These are phyloP conservation scores for Gymnothorax reevesii DNA, from an alignment of 2,797 vertebrate genomes.

Conservation along the genomic window DNA sequence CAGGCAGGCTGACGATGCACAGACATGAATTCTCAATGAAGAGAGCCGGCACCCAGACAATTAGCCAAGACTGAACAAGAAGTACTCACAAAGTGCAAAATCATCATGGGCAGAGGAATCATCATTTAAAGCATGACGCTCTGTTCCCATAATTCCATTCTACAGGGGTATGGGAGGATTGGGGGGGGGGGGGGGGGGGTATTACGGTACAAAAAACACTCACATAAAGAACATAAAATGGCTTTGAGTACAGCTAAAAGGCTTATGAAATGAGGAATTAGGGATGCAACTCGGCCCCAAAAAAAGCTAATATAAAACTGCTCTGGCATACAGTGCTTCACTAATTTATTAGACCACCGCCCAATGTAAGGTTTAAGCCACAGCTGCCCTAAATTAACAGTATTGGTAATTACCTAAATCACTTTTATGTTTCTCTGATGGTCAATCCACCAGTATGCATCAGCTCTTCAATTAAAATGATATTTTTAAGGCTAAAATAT, in stretches of 20 bases:
- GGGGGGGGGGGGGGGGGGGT: not conserved
- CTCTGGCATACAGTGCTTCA: not conserved
- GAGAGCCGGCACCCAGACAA: not conserved
- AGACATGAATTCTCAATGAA: not conserved
- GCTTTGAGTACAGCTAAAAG: not conserved
- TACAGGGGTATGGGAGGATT: not conserved
- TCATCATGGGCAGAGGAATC: not conserved
- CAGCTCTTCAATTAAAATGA: no score
- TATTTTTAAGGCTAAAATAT: no score
- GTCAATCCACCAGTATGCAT: no score
- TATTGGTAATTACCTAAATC: no score
- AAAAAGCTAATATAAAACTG: not conserved
- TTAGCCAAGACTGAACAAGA: not conserved
- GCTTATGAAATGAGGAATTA: not conserved
- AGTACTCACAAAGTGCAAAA: not conserved
- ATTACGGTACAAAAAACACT: not conserved
- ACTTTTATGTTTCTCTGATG: no score
- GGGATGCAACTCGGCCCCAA: not conserved
- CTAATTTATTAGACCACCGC: no score
- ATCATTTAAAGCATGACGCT: not conserved
- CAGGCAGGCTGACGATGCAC: not conserved
- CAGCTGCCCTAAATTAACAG: no score
- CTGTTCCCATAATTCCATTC: not conserved
- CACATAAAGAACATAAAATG: not conserved
- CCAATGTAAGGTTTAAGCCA: no score